Conservation (phyloP, 2,888 invertebrate species). For the Acronicta alni region DNA sequence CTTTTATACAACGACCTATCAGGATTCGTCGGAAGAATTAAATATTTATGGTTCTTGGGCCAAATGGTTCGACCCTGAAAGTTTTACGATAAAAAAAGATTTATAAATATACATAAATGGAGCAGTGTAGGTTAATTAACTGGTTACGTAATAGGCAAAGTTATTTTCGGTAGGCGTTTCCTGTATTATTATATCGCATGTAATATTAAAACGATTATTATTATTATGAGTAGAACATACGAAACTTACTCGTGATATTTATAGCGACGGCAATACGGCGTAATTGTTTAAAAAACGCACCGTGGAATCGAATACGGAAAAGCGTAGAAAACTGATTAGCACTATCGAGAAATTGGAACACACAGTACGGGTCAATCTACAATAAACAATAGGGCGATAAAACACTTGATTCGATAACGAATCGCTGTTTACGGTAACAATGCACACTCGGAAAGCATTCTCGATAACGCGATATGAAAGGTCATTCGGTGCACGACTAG, state of each 20-base stretch:
- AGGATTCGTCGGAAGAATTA: conserved; percentile 16
- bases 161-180: conserved; percentile 19
- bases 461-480: conserved; percentile 72
- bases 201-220: conserved; percentile 8
- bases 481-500: conserved; percentile 64
- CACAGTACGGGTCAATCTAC: conserved; percentile 63
- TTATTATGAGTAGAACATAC: background rate
- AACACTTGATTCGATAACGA: conserved; percentile 67
- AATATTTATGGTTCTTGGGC: conserved; percentile 6
- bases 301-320: conserved; percentile 37
- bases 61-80: conserved; percentile 34
- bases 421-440: conserved; percentile 69
- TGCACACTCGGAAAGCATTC: conserved; percentile 63
- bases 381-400: conserved; percentile 74
- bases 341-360: conserved; percentile 60
- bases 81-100: conserved; percentile 20
- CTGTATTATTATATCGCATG: conserved; percentile 21
- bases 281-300: conserved; percentile 26
- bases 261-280: conserved; percentile 1
- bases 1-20: conserved; percentile 27
- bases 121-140: conserved; percentile 12
- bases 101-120: conserved; percentile 12
- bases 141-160: conserved; percentile 8
- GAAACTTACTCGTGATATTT: no score
- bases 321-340: conserved; percentile 54